Evolutionary conservation across 2,113 vertebrate species (phyloP).

Genomic region (Pyxicephalus adspersus): DNA sequence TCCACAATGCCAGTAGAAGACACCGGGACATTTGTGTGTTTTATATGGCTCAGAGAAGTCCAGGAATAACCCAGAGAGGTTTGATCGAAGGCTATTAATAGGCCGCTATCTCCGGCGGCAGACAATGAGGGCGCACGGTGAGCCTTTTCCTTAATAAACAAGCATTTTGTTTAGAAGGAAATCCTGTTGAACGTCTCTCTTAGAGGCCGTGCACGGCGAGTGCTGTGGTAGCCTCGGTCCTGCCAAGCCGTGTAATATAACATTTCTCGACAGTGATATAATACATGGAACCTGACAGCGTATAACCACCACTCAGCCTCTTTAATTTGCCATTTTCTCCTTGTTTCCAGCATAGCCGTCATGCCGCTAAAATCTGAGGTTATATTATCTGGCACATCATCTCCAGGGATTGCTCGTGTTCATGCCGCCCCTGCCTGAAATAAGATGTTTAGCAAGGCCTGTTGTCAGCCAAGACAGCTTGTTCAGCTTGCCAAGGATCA

Average conservation of each 20-base stretch:
- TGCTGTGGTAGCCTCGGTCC: background rate
- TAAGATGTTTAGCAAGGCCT: constrained; percentile 36
- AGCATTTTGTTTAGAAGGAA: constrained; percentile 47
- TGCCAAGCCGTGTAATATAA: constrained; percentile 7
- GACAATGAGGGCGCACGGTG: constrained; percentile 43
- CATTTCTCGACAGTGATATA: background rate
- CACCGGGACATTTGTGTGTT: background rate
- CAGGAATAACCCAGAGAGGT: constrained; percentile 27
- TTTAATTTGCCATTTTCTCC: constrained; percentile 32
- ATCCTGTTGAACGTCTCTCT: constrained; percentile 35
- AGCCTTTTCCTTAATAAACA: constrained; percentile 53
- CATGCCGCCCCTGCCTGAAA: constrained; percentile 7
- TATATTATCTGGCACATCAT: constrained; percentile 39
- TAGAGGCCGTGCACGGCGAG: background rate
- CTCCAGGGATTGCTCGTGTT: constrained; percentile 17
- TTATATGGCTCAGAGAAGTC: background rate
- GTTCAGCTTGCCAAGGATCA: constrained; percentile 21
- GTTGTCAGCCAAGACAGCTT: constrained; percentile 13
- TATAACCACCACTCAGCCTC: constrained; percentile 28
- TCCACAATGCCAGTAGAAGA: background rate
- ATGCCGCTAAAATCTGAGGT: constrained; percentile 23
- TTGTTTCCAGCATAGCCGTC: constrained; percentile 26
- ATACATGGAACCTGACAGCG: constrained; percentile 28
- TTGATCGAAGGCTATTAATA: constrained; percentile 33
- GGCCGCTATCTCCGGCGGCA: background rate